Evolutionary conservation across 2,888 invertebrate species (phyloP).

Genomic region (Idaea straminata): DNA sequence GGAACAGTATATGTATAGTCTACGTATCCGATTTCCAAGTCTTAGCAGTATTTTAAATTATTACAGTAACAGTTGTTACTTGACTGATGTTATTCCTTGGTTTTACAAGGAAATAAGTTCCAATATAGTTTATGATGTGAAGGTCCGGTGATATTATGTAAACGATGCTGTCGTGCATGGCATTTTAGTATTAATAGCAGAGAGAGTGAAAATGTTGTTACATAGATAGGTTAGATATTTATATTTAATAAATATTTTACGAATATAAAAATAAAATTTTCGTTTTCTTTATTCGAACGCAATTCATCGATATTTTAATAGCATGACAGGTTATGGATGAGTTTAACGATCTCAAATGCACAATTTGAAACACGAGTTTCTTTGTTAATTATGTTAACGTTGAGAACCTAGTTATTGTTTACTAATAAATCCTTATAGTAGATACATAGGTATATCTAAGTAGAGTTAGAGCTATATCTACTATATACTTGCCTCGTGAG

Average conservation of each 20-base stretch:
- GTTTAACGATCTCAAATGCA: too few relatives aligned
- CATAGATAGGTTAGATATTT: conserved; percentile 55
- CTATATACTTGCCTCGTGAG: too few relatives aligned
- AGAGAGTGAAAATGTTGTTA: conserved; percentile 62
- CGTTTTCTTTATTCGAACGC: not conserved
- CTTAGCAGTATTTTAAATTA: conserved; percentile 70
- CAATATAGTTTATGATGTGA: conserved; percentile 45
- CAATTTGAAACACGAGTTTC: too few relatives aligned
- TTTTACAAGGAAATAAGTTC: conserved; percentile 73
- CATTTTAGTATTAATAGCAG: conserved; percentile 70
- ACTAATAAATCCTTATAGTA: too few relatives aligned
- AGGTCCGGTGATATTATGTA: conserved; percentile 61
- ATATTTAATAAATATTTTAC: conserved; percentile 14
- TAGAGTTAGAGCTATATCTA: too few relatives aligned
- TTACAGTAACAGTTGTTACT: conserved; percentile 70
- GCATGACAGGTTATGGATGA: not conserved
- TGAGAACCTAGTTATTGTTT: too few relatives aligned
- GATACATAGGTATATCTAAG: too few relatives aligned
- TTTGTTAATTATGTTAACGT: too few relatives aligned
- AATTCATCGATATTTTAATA: not conserved
- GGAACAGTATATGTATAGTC: conserved; percentile 67
- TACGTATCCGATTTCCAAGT: conserved; percentile 30
- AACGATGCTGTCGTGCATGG: conserved; percentile 65
- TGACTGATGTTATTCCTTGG: conserved; percentile 79
- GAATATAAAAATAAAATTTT: not conserved